Percentiles rank a stretch among this genome's conserved stretches.
These are phyloP conservation scores for Rissa tridactyla DNA, from an alignment of 2,113 vertebrate genomes.

Conservation along the genomic window DNA sequence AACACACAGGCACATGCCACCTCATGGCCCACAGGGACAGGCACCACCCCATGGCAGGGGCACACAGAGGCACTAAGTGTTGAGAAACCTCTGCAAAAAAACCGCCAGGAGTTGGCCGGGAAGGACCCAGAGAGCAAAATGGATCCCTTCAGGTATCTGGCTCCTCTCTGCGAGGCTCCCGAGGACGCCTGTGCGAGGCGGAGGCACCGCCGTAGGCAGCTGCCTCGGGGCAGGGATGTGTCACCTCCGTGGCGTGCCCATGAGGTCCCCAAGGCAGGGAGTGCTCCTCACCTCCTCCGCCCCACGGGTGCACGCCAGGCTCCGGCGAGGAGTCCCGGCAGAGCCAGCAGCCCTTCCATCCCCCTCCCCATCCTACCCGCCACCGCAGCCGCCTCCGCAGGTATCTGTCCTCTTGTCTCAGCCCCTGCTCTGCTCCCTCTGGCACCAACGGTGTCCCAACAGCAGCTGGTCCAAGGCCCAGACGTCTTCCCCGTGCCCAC, in stretches of 20 bases:
- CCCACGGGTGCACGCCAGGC: fast-evolving
- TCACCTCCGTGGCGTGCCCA: neutral
- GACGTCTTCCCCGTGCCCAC: neutral
- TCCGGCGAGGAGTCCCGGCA: neutral
- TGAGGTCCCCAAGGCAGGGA: too few relatives aligned
- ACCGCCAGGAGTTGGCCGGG: neutral
- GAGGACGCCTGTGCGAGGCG: neutral
- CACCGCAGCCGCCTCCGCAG: neutral
- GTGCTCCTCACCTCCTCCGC: neutral
- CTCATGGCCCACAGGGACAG: neutral
- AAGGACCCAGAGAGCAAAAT: neutral
- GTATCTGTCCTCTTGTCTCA: neutral
- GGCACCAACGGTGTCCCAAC: neutral
- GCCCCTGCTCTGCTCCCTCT: neutral
- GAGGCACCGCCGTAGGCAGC: neutral
- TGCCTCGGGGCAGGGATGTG: neutral
- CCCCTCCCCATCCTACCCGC: neutral
- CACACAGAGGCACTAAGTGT: neutral
- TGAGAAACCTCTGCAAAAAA: neutral
- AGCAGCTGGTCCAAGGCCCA: neutral
- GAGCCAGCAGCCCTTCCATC: neutral
- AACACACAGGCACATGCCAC: neutral
- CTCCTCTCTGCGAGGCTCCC: neutral
- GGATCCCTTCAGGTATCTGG: neutral
- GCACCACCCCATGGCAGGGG: neutral